Evolutionary conservation across 2,797 vertebrate genomes (phyloP).

Genomic region (Babyrousa celebensis): DNA sequence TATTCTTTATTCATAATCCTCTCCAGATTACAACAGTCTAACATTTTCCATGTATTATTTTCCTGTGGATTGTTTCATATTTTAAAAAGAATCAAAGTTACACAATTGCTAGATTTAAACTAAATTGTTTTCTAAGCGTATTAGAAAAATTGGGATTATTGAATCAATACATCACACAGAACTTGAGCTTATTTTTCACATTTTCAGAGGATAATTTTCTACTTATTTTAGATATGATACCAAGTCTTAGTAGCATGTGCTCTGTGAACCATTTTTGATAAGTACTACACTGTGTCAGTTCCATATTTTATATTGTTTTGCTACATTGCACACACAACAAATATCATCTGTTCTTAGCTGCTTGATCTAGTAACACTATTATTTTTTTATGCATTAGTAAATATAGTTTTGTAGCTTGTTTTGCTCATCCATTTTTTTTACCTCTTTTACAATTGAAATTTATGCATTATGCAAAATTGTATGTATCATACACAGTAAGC

Average conservation of each 20-base stretch:
- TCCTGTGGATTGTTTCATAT: background rate
- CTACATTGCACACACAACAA: conserved; percentile 32
- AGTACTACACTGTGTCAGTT: background rate
- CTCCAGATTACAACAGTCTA: background rate
- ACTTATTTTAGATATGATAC: conserved; percentile 58
- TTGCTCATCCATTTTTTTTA: background rate
- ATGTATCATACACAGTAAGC: background rate
- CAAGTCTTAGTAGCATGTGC: background rate
- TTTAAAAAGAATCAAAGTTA: background rate
- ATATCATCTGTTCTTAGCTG: conserved; percentile 28
- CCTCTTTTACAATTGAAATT: conserved; percentile 12
- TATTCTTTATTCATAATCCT: background rate
- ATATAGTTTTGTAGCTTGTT: background rate
- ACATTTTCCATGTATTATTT: background rate
- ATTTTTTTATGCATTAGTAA: conserved; percentile 64
- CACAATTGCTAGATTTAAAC: background rate
- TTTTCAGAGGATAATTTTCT: conserved; percentile 59
- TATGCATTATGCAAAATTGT: background rate
- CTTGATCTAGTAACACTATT: conserved; percentile 2
- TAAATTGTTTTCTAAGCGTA: background rate
- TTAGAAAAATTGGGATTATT: background rate
- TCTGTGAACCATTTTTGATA: conserved; percentile 67
- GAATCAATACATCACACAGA: background rate
- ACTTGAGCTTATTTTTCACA: background rate
- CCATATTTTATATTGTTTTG: conserved; percentile 50